Evolutionary conservation across 2,113 vertebrate species (phyloP).

Genomic region (Thalassoma bifasciatum): DNA sequence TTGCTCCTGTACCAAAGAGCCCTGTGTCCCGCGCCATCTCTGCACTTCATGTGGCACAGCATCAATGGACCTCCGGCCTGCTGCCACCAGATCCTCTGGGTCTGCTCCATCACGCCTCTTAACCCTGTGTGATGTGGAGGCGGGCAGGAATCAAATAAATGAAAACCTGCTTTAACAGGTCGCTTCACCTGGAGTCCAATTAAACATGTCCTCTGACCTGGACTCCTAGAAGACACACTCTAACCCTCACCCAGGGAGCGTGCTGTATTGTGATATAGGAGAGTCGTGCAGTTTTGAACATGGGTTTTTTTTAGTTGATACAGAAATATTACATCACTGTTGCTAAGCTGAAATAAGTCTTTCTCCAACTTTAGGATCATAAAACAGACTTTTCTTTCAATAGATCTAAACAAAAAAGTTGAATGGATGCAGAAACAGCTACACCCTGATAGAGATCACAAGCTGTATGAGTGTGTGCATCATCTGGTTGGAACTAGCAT

Average conservation of each 20-base stretch:
- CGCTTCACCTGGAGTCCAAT: not conserved
- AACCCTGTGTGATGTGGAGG: not conserved
- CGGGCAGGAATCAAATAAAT: not conserved
- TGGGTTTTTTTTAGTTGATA: not conserved
- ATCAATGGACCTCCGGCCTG: constrained; percentile 49
- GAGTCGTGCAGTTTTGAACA: not conserved
- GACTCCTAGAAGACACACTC: not conserved
- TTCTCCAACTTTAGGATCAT: too few relatives aligned
- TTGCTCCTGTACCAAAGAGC: constrained; percentile 74
- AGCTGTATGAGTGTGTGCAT: too few relatives aligned
- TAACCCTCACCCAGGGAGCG: too few relatives aligned
- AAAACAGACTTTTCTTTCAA: too few relatives aligned
- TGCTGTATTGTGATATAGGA: not conserved
- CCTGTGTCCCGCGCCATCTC: constrained; percentile 55
- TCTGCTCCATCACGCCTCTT: not conserved
- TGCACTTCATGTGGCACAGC: constrained; percentile 42
- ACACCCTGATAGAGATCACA: too few relatives aligned
- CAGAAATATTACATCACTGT: not conserved
- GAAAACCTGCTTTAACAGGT: not conserved
- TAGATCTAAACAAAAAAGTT: too few relatives aligned
- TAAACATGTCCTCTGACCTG: not conserved
- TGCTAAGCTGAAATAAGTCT: too few relatives aligned
- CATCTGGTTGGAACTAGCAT: too few relatives aligned
- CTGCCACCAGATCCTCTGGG: constrained; percentile 21
- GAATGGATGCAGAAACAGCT: too few relatives aligned